Percentiles rank a stretch among this genome's conserved stretches.
These are phyloP conservation scores for Bucco capensis DNA, from an alignment of 2,113 vertebrate species.

Conservation along the genomic window DNA sequence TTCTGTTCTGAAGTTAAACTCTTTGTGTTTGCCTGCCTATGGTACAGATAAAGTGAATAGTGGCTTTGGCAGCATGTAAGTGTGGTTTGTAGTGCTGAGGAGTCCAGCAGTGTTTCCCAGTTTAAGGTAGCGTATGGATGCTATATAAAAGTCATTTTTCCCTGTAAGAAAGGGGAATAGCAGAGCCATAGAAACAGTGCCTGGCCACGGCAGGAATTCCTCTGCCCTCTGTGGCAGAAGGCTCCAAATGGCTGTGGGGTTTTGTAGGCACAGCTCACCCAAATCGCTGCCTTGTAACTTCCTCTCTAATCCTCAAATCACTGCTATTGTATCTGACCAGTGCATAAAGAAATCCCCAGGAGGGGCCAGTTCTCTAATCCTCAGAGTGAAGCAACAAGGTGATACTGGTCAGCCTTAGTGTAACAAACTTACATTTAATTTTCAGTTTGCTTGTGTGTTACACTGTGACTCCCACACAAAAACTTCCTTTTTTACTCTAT, in stretches of 20 bases:
- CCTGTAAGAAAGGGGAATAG: not conserved
- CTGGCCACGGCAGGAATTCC: conserved; percentile 2
- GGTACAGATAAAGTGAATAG: accelerated
- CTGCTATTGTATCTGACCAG: not conserved
- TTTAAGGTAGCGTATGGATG: not conserved
- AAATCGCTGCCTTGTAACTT: conserved; percentile 37
- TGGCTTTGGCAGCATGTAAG: not conserved
- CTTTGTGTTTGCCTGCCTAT: not conserved
- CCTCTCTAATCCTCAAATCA: conserved; percentile 29
- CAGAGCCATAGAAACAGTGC: not conserved
- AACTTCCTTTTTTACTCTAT: not conserved
- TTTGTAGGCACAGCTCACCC: conserved; percentile 21
- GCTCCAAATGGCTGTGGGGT: not conserved
- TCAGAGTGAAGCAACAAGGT: not conserved
- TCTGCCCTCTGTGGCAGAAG: not conserved
- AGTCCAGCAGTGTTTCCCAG: not conserved
- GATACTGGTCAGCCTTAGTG: not conserved
- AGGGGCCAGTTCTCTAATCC: not conserved
- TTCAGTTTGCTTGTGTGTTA: conserved; percentile 51
- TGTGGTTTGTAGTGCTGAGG: not conserved
- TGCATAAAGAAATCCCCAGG: conserved; percentile 15
- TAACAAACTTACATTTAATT: conserved; percentile 38
- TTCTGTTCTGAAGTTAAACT: not conserved
- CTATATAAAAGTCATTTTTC: not conserved
- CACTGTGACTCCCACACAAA: conserved; percentile 39